Conservation (phyloP, 30 jellyfish, hydroid and myxozoan genomes). For the Aurelia aurita complex sp. Pacific region DNA sequence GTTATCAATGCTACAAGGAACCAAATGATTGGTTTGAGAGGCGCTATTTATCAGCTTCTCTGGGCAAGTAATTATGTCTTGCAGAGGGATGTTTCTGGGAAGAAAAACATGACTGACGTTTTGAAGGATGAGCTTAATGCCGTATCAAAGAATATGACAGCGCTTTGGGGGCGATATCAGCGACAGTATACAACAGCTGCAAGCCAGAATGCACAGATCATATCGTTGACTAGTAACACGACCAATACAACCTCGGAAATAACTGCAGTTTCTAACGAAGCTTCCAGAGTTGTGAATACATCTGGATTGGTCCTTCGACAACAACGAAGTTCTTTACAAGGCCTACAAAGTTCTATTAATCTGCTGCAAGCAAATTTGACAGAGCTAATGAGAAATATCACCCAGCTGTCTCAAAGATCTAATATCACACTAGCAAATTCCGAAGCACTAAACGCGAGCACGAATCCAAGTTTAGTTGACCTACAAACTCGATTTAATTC, state of each 20-base stretch:
- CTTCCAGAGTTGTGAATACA: conserved; percentile 8
- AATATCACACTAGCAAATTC: conserved; percentile 7
- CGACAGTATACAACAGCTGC: background rate
- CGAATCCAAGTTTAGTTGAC: conserved; percentile 1
- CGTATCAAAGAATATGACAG: conserved; percentile 6
- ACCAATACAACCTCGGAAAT: background rate
- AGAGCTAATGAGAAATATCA: conserved; percentile 11
- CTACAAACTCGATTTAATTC: background rate
- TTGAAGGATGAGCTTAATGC: background rate
- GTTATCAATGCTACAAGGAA: conserved; percentile 30
- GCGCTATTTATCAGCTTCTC: conserved; percentile 24
- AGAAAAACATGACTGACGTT: conserved; percentile 3
- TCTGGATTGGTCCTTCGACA: conserved; percentile 32
- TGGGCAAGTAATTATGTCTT: conserved; percentile 61
- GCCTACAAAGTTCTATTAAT: background rate
- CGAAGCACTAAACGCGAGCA: conserved; percentile 13
- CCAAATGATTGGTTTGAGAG: conserved; percentile 5
- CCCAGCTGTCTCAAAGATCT: conserved; percentile 20
- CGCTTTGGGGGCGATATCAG: conserved; percentile 16
- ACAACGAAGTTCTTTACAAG: conserved; percentile 11
- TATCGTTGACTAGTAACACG: conserved; percentile 19
- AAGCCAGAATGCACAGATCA: background rate
- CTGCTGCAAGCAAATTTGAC: conserved; percentile 19
- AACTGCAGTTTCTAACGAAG: background rate
- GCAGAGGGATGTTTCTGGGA: conserved; percentile 25